These are phyloP conservation scores for Apostichopus leukothele DNA, from an alignment of 53 echinoderm and acorn worm species.

Conservation along the genomic window DNA sequence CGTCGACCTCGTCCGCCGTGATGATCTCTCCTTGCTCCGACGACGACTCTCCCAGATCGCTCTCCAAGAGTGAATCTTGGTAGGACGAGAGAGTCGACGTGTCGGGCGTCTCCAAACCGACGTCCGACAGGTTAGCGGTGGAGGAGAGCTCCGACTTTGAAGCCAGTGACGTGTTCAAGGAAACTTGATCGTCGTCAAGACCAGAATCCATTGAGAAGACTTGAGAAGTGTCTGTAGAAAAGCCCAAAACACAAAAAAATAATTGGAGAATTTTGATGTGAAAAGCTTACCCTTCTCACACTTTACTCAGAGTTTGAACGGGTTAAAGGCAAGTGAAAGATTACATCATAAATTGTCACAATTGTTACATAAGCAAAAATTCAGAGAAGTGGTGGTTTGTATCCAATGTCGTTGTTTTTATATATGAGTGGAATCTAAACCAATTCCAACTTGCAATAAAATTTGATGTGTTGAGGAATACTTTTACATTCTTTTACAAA, in stretches of 20 bases:
- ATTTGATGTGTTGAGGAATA: too few species aligned
- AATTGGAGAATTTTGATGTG: too few species aligned
- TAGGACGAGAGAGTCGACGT: conserved; percentile 37
- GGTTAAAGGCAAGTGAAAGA: too few species aligned
- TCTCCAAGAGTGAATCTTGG: conserved; percentile 49
- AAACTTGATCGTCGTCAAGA: conserved; percentile 72
- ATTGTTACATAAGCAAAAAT: too few species aligned
- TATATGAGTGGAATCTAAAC: too few species aligned
- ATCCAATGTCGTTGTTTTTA: too few species aligned
- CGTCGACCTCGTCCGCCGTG: conserved; percentile 59
- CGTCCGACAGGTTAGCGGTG: conserved; percentile 47
- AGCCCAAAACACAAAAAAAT: background rate
- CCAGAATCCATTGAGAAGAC: conserved; percentile 67
- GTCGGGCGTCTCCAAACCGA: conserved; percentile 52
- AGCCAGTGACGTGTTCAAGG: conserved; percentile 1
- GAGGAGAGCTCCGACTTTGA: conserved; percentile 48
- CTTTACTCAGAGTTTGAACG: too few species aligned
- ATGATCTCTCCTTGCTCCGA: conserved; percentile 69
- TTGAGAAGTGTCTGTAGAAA: conserved; percentile 29
- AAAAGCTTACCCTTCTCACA: too few species aligned
- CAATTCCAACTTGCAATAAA: too few species aligned
- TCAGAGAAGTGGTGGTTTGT: too few species aligned
- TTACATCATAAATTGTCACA: too few species aligned
- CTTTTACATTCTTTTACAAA: too few species aligned
- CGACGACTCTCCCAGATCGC: conserved; percentile 23